Evolutionary conservation across 2,113 vertebrate genomes (phyloP).

Genomic region (Eurystomus gularis): DNA sequence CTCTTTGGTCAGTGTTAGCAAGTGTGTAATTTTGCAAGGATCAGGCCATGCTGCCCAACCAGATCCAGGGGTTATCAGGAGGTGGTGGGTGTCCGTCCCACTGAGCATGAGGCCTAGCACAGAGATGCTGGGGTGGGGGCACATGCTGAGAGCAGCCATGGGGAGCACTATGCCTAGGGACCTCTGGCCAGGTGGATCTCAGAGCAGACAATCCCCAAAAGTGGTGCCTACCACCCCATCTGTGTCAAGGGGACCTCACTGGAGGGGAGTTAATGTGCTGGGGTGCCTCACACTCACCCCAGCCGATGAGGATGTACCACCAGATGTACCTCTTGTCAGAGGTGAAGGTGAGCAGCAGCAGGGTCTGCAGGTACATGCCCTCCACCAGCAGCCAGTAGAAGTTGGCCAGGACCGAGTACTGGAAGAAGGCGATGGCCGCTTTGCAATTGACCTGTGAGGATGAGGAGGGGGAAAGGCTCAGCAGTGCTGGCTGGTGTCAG

Average conservation of each 20-base stretch:
- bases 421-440: conserved; percentile 83
- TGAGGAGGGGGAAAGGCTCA: not conserved
- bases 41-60: not conserved
- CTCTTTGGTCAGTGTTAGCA: not conserved
- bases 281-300: conserved; percentile 75
- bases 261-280: not conserved
- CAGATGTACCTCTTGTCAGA: conserved; percentile 87
- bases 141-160: not conserved
- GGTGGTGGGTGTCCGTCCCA: not conserved
- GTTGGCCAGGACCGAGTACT: conserved; percentile 88
- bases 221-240: not conserved
- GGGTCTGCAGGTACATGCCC: conserved; percentile 88
- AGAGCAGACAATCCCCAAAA: not conserved
- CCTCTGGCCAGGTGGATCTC: not conserved
- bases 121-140: not conserved
- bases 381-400: conserved; percentile 91
- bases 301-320: conserved; percentile 86
- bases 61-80: not conserved
- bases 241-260: not conserved
- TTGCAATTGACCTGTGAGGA: conserved; percentile 78
- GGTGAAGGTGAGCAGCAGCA: conserved; percentile 86
- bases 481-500: not conserved
- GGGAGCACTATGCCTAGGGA: too few relatives aligned
- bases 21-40: not conserved
- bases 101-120: not conserved